Base-by-base conservation (phyloP, 2,797 vertebrate species). In the Siniperca undulata region DNA sequence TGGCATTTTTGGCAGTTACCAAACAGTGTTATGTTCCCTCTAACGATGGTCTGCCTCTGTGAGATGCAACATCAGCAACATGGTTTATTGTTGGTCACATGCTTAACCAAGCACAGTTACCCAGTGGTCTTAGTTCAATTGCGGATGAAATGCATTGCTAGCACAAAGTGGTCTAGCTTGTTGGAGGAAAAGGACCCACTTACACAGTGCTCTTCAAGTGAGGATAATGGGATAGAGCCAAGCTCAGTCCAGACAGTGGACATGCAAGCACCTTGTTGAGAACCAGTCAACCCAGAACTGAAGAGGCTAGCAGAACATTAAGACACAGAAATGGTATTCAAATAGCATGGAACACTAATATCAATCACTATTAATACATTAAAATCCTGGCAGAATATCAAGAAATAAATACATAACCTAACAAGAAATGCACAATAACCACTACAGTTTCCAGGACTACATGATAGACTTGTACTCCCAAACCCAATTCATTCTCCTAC, bases 221-320 rank as follows among this genome's bases (percentile, higher is more conserved):
- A 67, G 72, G 42, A 83, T 85, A 83, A 69, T 85, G 48, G 68
- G 70, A 80, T 17, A 14, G 46, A 81, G 59, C 34, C 74, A 8
- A 61, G 36, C 77, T 71, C n/a, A n/a, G 73, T 52, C 52, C 71
- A 53, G 36, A 42, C 12, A 36, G 40, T 40, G 62, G 62, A 53
- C 20, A n/a, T 46, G 50, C 34, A 50, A 62, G 55, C 48, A 58
- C 70, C 66, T 64, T 40, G 42, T 36, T 61, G 48, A 66, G 20
- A 71, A 60, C 3, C 70, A 64, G 70, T 58, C 58, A 52, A 34
- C 66, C 42, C 24, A 69, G 71, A 34, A 42, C 20, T 38, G 5
- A 74, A 50, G 34, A 82, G 48, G 55, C 27, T 30, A 52, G 42
- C 38, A 46, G 20, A 55, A 42, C 9, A 44, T 3, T n/a, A 12